Base-by-base conservation (phyloP, 2,113 vertebrate genomes). In the Castor canadensis region DNA sequence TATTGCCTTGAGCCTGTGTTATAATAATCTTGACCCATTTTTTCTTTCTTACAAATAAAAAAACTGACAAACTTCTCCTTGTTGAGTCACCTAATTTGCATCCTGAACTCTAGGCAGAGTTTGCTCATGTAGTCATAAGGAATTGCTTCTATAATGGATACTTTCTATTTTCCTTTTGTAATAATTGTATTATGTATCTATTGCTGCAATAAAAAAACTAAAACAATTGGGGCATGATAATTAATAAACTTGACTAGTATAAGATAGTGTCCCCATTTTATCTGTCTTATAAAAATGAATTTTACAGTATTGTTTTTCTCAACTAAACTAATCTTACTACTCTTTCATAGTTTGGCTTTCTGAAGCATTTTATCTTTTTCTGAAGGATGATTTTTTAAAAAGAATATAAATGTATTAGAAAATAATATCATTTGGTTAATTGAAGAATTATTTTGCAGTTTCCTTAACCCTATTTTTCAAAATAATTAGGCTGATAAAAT, bases 321-420 rank as follows among this genome's bases (percentile, higher is more conserved):
- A 13, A 40, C 17, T 56, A 54, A 7, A 20, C 28, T 38, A 9
- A 16, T 85, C 17, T 73, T 45, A 80, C 16, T 66, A 24, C 45
- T 82, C 16, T 58, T 87, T 85, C 35, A 52, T 32, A 67, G 12
- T 82, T 76, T 81, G 91, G 30, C 45, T 94, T 89, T 49, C 15
- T 38, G 73, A 81, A 92, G 56, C 8, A 94, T 56, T 91, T 82
- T 52, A 75, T 72, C 17, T 24, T 32, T 54, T 54, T 76, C 58
- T 77, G 22, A 86, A 73, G 20, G 24, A 81, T 89, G 54, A 8
- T 80, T 92, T 95, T 89, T 28, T 91, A 83, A 87, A 38, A 60
- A 69, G 13, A 75, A 43, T 35, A 5, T 24, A 93, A 13, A 56
- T 28, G 10, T 71, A 52, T 56, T 69, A 35, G 20, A 77, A 89